Conservation (phyloP, 2,888 invertebrate genomes). For the Chrysolina americana region DNA sequence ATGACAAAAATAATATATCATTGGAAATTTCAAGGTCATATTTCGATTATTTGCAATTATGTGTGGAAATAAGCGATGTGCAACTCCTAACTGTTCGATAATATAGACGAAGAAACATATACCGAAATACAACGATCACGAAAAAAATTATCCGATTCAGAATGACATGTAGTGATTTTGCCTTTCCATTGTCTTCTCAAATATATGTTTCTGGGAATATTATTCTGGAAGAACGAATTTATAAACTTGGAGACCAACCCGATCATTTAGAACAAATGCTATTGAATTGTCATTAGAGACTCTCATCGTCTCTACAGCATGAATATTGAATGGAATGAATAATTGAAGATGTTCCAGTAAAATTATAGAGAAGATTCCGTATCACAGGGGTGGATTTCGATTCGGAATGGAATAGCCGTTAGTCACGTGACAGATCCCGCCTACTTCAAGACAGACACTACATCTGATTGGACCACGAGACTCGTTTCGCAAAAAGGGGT, state of each 20-base stretch:
- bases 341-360: slow-evolving; percentile 48
- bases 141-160: too few species aligned
- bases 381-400: slow-evolving; percentile 43
- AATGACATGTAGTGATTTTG: too few species aligned
- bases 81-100: too few species aligned
- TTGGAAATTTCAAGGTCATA: not conserved
- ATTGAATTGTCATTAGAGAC: slow-evolving; percentile 48
- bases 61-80: not conserved
- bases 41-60: not conserved
- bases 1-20: not conserved
- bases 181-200: too few species aligned
- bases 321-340: slow-evolving; percentile 48
- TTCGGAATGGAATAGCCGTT: slow-evolving; percentile 28
- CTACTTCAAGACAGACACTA: slow-evolving; percentile 28
- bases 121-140: not conserved
- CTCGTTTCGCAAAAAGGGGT: slow-evolving; percentile 34
- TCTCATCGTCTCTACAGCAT: slow-evolving; percentile 34
- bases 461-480: slow-evolving; percentile 57
- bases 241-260: slow-evolving; percentile 29
- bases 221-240: not conserved
- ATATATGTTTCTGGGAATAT: slow-evolving; percentile 9
- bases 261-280: slow-evolving; percentile 44
- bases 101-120: too few species aligned
- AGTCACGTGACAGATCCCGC: slow-evolving; percentile 48
- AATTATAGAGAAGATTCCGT: slow-evolving; percentile 51